phyloP scores from a whole-genome alignment of 2,888 invertebrate genomes.

The Melieria omissa region DNA sequence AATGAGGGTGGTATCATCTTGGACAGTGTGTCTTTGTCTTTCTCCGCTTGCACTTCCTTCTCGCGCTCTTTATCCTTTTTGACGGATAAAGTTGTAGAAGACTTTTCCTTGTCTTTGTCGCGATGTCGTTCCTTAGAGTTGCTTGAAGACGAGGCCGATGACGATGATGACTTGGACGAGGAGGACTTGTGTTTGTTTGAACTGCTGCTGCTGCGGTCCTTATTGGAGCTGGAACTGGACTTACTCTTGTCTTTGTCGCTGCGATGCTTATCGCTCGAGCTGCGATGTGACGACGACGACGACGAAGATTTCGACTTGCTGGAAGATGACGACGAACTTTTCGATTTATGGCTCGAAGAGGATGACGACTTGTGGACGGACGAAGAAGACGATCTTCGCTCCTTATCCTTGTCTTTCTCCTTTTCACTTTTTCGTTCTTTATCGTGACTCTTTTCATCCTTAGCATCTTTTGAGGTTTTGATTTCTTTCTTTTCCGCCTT shows the following conservation, averaged over 20 bases:
- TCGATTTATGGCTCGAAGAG: conserved; percentile 65
- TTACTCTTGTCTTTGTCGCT: conserved; percentile 56
- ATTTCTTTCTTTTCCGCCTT: conserved; percentile 51
- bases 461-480: conserved; percentile 48
- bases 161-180: conserved; percentile 48
- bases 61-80: conserved; percentile 53
- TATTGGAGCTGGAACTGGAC: conserved; percentile 53
- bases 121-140: conserved; percentile 69
- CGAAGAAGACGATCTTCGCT: conserved; percentile 61
- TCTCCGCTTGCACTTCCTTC: conserved; percentile 70
- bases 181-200: conserved; percentile 55
- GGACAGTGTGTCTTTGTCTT: conserved; percentile 75
- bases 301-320: conserved; percentile 48
- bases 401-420: conserved; percentile 64
- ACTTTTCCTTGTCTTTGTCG: conserved; percentile 58
- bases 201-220: conserved; percentile 64
- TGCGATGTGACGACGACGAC: conserved; percentile 60
- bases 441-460: conserved; percentile 39
- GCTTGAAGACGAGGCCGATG: conserved; percentile 51
- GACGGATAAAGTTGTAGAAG: conserved; percentile 38
- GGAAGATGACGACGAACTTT: conserved; percentile 51
- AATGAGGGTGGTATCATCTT: conserved; percentile 76
- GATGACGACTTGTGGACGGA: conserved; percentile 64
- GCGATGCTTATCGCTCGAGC: conserved; percentile 66
- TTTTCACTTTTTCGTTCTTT: conserved; percentile 51